Evolutionary conservation across 1,140 invertebrate genomes (phyloP), one percentile per base, ranked within the genome.

Genomic region (Phymorhynchus buccinoides): DNA sequence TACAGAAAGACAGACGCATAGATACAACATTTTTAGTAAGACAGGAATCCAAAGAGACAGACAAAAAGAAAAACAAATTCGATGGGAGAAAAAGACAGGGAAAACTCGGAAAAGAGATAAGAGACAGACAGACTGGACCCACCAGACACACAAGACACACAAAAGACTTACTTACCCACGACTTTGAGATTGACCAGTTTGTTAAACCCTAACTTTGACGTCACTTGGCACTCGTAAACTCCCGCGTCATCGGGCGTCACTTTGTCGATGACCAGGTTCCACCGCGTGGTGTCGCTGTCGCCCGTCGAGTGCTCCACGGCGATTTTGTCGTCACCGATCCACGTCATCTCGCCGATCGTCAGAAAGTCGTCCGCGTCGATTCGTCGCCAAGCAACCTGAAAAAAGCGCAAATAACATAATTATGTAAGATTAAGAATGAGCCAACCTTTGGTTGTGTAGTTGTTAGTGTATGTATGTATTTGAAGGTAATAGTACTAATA

Each of bases 271-370:
- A 86, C 56, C 6, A 88, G 85, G 71, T 88, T 84, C 87, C 87
- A 88, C 27, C 77, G 82, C 66, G 80, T 85, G 39, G 86, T 44
- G 18, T 85, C 79, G 0, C 16, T 44, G 9, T 44, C 62, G 9
- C 68, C 80, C 39, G 18, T 81, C 30, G 79, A 95, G 56, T 86
- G 86, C 22, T 88, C 87, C 66, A 89, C 56, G 3, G 83, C 83
- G 18, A 88, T 81, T 30, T 86, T 85, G 35, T 80, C 77, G 81
- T 89, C 87, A 32, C 48, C 80, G 18, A 86, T 48, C 84, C 86
- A 89, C 32, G 87, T 87, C 75, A 87, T 86, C 27, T 80, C 86
- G 12, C 88, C 88, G 42, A 89, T 88, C 7, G 88, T 89, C 66
- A 89, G 44, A 66, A 88, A 86, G 37, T 87, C 84, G 32, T 87